Evolutionary conservation across 2,888 invertebrate genomes (phyloP), one percentile per base, ranked within the genome.

Genomic region (Meliscaeva auricollis): DNA sequence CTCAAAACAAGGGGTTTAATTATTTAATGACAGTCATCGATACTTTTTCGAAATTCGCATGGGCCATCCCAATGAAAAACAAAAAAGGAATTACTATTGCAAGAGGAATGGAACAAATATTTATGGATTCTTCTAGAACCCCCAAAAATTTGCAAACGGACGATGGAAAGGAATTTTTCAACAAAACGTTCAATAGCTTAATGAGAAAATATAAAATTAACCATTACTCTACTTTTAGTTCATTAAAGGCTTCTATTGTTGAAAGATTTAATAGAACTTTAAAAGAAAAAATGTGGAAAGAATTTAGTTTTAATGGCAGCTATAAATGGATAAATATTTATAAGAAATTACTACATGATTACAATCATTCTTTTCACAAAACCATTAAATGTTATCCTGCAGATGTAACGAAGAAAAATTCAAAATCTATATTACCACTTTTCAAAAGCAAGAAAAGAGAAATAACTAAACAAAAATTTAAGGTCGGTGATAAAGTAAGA

Each of bases 1-100:
- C 1, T 26, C 22, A 52, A 22, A 52, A 52, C 50, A 52, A 5
- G 3, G 50, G 26, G 2, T 52, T 52, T 52, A 52, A 26, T 26
- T 52, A 52, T 11, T 52, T 52, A 26, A 22, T 52, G 11, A 52
- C 50, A 22, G 22, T 52, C 13, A 52, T 52, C 22, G 50, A 74
- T 89, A 89, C 1, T 83, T 85, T n/a, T 38, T 48, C 17, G 2
- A 20, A 48, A 20, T 48, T 48, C 17, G 20, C 48, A 17, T 48
- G 48, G 17, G 20, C n/a, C 5, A 15, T 44, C 4, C 41, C 41
- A 2, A 44, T 44, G 5, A 44, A 44, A 44, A 44, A 44, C n/a
- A 44, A 44, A 44, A 44, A n/a, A 15, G 41, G 41, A 3, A 0
- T 5, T 5, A 5, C 5, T 3, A n/a, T 44, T n/a, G 20, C 48